Evolutionary conservation across 2,113 vertebrate genomes (phyloP).

Genomic region (Passerina amoena): DNA sequence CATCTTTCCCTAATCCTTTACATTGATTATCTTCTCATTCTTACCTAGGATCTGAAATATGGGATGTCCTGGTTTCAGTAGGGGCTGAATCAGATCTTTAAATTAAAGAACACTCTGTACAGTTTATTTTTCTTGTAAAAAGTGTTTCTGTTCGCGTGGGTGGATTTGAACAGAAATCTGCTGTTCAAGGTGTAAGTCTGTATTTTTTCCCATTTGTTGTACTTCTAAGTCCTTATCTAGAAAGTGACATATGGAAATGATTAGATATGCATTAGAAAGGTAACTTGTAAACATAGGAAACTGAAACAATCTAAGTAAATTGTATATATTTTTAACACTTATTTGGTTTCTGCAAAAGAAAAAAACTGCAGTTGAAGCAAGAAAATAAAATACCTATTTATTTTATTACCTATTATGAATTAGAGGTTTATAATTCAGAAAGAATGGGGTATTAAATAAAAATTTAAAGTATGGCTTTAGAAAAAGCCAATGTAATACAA

Average conservation of each 20-base stretch:
- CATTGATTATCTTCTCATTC: background rate
- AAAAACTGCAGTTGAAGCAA: background rate
- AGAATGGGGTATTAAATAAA: background rate
- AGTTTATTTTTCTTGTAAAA: slow-evolving; percentile 9
- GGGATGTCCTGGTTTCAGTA: background rate
- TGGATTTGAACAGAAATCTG: background rate
- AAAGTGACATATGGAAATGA: background rate
- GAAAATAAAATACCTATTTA: background rate
- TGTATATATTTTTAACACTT: slow-evolving; percentile 4
- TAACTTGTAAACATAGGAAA: background rate
- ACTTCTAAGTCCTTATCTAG: background rate
- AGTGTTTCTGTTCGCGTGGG: background rate
- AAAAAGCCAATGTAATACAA: background rate
- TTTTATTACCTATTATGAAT: background rate
- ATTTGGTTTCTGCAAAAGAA: background rate
- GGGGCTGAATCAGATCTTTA: background rate
- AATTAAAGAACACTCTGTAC: background rate
- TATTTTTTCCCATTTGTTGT: background rate
- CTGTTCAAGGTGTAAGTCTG: background rate
- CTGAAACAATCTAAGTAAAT: background rate
- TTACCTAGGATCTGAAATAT: background rate
- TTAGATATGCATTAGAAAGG: background rate
- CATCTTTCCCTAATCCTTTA: background rate
- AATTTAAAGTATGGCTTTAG: background rate
- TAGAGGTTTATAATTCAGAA: background rate